Conservation (phyloP, 2,113 vertebrate genomes). For the Gymnorhina tibicen region DNA sequence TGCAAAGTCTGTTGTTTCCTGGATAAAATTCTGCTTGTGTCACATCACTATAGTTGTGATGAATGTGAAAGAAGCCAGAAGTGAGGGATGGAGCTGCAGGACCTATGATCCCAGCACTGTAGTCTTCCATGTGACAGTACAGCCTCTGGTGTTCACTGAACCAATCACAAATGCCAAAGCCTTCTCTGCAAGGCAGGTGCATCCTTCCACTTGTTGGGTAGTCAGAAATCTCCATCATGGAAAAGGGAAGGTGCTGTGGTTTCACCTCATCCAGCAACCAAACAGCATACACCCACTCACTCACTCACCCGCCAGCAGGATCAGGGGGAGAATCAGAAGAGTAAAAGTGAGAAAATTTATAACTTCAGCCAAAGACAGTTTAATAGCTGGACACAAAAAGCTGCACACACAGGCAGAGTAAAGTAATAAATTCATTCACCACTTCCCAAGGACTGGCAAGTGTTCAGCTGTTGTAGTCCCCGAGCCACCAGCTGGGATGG, state of each 20-base stretch:
- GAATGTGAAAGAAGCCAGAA: not conserved
- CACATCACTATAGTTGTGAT: rapidly evolving
- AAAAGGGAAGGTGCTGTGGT: rapidly evolving
- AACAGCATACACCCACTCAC: rapidly evolving
- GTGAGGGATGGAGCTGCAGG: not conserved
- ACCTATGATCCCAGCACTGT: not conserved
- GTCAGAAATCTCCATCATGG: not conserved
- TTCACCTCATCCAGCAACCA: not conserved
- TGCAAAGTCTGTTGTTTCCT: not conserved
- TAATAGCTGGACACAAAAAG: not conserved
- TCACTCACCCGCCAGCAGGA: not conserved
- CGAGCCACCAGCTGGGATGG: no score
- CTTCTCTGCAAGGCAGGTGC: not conserved
- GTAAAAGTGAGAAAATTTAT: not conserved
- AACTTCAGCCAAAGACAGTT: not conserved
- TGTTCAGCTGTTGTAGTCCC: no score
- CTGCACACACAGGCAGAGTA: not conserved
- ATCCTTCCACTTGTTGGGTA: not conserved
- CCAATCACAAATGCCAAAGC: rapidly evolving
- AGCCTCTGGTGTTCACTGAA: not conserved
- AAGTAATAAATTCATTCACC: not conserved
- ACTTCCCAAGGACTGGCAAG: not conserved
- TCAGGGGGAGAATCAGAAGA: rapidly evolving
- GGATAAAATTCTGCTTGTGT: not conserved
- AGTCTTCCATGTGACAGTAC: not conserved